Evolutionary conservation across 2,113 vertebrate species (phyloP), one percentile per base, ranked within the genome.

Genomic region (Chamaea fasciata): DNA sequence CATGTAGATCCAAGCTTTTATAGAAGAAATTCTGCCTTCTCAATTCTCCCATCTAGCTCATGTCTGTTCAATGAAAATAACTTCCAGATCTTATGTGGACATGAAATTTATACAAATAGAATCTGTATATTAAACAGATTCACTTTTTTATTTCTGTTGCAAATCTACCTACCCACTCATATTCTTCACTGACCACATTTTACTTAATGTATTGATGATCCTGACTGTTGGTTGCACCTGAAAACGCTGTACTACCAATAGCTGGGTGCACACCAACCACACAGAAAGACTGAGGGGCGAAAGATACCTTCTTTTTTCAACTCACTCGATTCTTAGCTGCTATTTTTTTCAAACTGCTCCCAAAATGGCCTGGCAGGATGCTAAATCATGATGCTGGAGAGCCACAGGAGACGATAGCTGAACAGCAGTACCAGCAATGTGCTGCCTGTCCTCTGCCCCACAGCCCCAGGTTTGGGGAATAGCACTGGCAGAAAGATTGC

Each of bases 351-450:
- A 26, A 9, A 5, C 17, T 35, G 13, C 31, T 94, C 9, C 44
- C 20, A 70, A 28, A 15, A 21, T 15, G 35, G 22, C 10, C n/a
- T 17, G 17, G 4, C 24, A 60, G 44, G 31, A 41, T 13, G 26
- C 26, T n/a, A 65, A 75, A 47, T 30, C 0, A 0, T n/a, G 27
- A 5, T 68, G 33, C n/a, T 68, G 69, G 33, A 46, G 11, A 44
- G 27, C 5, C 10, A 6, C 26, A 42, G 62, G 21, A 27, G 22
- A 59, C 44, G 33, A 27, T 1, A 3, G 15, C 19, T 33, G 18
- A 47, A 31, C 3, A 8, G 18, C 30, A 37, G 15, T 7, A 6
- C 28, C 26, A 37, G 7, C 24, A 67, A 6, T 0, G 0, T 35
- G 13, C 28, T 53, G 18, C 15, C 27, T 60, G 33, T 31, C 15